Base-by-base conservation (phyloP, 2,888 invertebrate genomes). In the Ligdia adustata region DNA sequence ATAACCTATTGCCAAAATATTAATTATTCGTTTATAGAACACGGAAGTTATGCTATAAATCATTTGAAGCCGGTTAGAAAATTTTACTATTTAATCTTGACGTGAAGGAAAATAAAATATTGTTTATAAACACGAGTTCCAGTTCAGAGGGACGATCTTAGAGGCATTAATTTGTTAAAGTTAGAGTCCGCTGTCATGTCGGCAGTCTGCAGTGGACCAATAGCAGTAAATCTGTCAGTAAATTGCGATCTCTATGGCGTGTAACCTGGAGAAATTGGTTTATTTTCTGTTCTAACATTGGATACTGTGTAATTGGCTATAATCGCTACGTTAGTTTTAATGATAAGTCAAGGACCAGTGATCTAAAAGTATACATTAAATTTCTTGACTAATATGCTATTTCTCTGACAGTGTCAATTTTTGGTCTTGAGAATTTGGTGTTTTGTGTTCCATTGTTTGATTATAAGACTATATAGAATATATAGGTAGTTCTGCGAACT, bases 171-270 rank as follows among this genome's bases (percentile, higher is more conserved):
- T 70, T 75, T 54, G 65, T 67, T 68, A 63, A 61, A 61, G 26
- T 22, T 42, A 26, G 16, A 57, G 53, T 44, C 31, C 20, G 13
- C 43, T 47, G 50, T 50, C 52, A 41, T 44, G 52, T 54, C 39
- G 28, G 16, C 24, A 37, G 27, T 31, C 31, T 38, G 28, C 22
- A 34, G 33, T 29, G 33, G 31, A 15, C 55, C 66, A 66, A 71
- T 75, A 66, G 68, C 64, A 57, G 66, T 76, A 79, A 78, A 77
- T 74, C 69, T 69, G 67, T 73, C 75, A 72, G 70, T 73, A 51
- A 55, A 52, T 18, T 15, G 49, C 49, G 55, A 54, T 41, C 35
- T 38, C 24, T 33, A 35, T 42, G 29, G 22, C 11, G 20, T 28
- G 24, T 41, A 40, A 45, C 13, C 33, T 45, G 33, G 43, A 42